These are phyloP conservation scores for Halcyon senegalensis DNA, from an alignment of 2,113 vertebrate species.

Conservation along the genomic window DNA sequence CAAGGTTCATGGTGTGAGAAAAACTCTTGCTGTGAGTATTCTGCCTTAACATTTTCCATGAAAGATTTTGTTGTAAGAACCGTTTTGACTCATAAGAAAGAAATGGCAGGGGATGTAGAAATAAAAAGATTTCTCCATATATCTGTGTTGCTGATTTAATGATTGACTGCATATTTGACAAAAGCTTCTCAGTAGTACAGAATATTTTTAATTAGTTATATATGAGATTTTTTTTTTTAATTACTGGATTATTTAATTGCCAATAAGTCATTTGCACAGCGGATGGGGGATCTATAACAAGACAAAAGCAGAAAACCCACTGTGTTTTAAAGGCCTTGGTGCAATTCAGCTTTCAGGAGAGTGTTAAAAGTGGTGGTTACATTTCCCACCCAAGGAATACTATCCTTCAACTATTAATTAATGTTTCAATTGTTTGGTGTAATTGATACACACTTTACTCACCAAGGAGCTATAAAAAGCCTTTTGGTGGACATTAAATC, in stretches of 20 bases:
- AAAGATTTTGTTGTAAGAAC: constrained; percentile 11
- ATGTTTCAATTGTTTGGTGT: constrained; percentile 4
- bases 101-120: not conserved
- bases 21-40: not conserved
- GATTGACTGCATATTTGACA: not conserved
- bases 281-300: not conserved
- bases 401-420: constrained; percentile 11
- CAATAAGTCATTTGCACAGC: not conserved
- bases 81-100: not conserved
- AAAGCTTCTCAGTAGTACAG: not conserved
- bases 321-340: not conserved
- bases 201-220: not conserved
- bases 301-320: not conserved
- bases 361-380: not conserved
- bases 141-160: not conserved
- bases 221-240: not conserved
- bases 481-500: constrained; percentile 1
- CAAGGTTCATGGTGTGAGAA: not conserved
- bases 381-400: not conserved
- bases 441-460: not conserved
- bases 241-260: not conserved
- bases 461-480: not conserved
- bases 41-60: constrained; percentile 7
- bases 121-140: not conserved
- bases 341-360: not conserved